Evolutionary conservation across 2,113 vertebrate species (phyloP).

Genomic region (Chaenocephalus aceratus): DNA sequence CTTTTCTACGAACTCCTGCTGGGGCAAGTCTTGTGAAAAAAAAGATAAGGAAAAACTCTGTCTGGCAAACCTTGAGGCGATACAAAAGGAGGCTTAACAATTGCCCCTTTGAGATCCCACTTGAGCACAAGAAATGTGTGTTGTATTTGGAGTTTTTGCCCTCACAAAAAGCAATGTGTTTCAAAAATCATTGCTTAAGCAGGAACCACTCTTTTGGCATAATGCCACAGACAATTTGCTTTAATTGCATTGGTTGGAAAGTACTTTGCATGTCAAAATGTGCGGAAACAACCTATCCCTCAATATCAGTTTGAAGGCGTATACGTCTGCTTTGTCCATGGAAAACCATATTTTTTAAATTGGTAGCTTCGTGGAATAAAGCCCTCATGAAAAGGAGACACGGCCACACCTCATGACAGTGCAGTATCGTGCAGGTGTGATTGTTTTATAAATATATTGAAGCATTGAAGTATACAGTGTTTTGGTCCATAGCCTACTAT

Average conservation of each 20-base stretch:
- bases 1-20: conserved; percentile 28
- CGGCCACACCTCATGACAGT: conserved; percentile 1
- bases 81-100: conserved; percentile 53
- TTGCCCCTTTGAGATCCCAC: conserved; percentile 59
- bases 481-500: neutral
- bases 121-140: conserved; percentile 49
- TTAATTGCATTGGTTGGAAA: neutral
- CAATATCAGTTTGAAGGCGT: too few species aligned
- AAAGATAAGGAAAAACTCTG: neutral
- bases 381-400: neutral
- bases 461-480: neutral
- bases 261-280: neutral
- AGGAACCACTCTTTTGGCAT: neutral
- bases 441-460: neutral
- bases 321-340: too few species aligned
- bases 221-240: neutral
- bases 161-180: neutral
- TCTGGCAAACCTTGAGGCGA: conserved; percentile 37
- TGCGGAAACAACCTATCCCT: neutral
- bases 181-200: neutral
- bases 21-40: conserved; percentile 16
- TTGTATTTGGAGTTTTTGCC: conserved; percentile 18
- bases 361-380: neutral
- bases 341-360: too few species aligned
- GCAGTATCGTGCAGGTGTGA: neutral